Evolutionary conservation across 2,797 vertebrate species (phyloP).

Genomic region (Argyrosomus regius): DNA sequence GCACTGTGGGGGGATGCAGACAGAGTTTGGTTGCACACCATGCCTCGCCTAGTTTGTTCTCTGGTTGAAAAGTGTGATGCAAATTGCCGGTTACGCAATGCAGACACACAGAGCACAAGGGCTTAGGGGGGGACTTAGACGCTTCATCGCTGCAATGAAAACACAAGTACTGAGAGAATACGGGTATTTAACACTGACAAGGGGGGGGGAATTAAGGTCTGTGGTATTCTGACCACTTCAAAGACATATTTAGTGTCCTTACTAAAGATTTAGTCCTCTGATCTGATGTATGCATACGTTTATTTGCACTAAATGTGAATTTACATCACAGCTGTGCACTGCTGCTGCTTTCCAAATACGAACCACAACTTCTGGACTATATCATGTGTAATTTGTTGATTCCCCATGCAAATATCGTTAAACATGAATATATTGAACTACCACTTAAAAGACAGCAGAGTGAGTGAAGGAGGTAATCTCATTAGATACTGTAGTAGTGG

Average conservation of each 20-base stretch:
- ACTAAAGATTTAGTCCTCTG: slow-evolving; percentile 40
- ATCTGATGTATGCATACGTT: slow-evolving; percentile 47
- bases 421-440: neutral
- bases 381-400: slow-evolving; percentile 32
- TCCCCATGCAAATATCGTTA: slow-evolving; percentile 6
- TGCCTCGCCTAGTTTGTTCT: slow-evolving; percentile 53
- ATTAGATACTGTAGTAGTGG: slow-evolving; percentile 15
- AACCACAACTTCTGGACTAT: slow-evolving; percentile 35
- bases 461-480: slow-evolving; percentile 2
- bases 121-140: slow-evolving; percentile 26
- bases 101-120: slow-evolving; percentile 33
- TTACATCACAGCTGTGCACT: slow-evolving; percentile 38
- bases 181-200: slow-evolving; percentile 27
- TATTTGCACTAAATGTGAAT: slow-evolving; percentile 53
- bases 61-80: slow-evolving; percentile 55
- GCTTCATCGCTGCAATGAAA: slow-evolving; percentile 46
- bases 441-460: slow-evolving; percentile 5
- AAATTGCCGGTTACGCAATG: slow-evolving; percentile 66
- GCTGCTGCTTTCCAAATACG: slow-evolving; percentile 20
- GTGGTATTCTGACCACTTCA: slow-evolving; percentile 59
- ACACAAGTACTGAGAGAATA: slow-evolving; percentile 15
- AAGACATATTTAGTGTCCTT: slow-evolving; percentile 46
- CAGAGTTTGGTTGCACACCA: slow-evolving; percentile 53
- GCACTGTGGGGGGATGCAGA: slow-evolving; percentile 48
- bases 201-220: slow-evolving; percentile 41